phyloP scores from a whole-genome alignment of 2,113 vertebrate genomes.

The Panthera tigris region DNA sequence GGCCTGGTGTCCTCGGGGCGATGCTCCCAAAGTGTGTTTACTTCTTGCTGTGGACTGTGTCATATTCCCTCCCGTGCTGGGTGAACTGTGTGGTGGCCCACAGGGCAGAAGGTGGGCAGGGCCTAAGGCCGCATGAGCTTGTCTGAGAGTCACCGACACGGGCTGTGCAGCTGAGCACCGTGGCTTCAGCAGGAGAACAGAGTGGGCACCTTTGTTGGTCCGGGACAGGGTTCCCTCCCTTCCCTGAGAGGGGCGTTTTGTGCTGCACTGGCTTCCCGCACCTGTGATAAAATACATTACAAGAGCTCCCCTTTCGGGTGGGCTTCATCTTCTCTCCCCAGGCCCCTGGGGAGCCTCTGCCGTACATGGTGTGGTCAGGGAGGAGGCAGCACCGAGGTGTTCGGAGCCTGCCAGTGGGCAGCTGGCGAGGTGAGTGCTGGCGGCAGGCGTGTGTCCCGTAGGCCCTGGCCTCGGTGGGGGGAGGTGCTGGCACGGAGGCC shows the following conservation, averaged over 20 bases:
- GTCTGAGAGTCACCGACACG: neutral
- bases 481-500: neutral
- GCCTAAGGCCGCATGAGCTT: neutral
- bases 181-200: neutral
- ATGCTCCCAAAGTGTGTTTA: neutral
- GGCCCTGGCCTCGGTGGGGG: neutral
- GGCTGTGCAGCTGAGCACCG: neutral
- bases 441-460: accelerated
- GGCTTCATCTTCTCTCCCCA: neutral
- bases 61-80: neutral
- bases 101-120: accelerated
- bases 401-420: neutral
- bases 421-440: neutral
- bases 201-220: neutral
- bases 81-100: neutral
- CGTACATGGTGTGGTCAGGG: neutral
- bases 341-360: too few relatives aligned
- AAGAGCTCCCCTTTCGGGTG: neutral
- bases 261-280: neutral
- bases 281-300: neutral
- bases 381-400: neutral
- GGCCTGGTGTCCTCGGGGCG: neutral
- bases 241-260: accelerated
- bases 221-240: neutral
- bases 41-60: neutral